Evolutionary conservation across 92 coral and sea anemone genomes (phyloP).

Genomic region (Muricea muricata): DNA sequence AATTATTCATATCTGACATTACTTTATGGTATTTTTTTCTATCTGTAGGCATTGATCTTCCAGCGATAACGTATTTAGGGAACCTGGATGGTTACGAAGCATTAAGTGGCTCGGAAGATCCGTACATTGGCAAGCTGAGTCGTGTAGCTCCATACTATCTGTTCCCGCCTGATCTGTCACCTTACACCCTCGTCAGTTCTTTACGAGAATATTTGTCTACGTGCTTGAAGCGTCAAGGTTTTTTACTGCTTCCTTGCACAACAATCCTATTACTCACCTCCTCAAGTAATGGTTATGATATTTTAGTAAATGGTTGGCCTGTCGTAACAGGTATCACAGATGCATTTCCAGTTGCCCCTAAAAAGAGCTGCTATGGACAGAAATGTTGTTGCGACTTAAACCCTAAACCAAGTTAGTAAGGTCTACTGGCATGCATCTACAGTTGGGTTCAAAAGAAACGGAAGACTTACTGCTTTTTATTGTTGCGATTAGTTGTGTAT

Average conservation of each 20-base stretch:
- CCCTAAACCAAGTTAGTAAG: background rate
- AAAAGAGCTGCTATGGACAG: background rate
- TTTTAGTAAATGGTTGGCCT: slow-evolving; percentile 7
- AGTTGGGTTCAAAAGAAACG: too few species aligned
- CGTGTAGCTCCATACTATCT: slow-evolving; percentile 21
- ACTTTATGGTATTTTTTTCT: background rate
- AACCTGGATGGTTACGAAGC: slow-evolving; percentile 42
- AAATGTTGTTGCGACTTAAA: slow-evolving; percentile 35
- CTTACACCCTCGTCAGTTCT: slow-evolving; percentile 8
- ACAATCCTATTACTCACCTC: background rate
- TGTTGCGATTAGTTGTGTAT: too few species aligned
- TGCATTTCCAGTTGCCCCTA: slow-evolving; percentile 20
- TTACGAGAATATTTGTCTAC: slow-evolving; percentile 28
- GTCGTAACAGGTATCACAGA: slow-evolving; percentile 8
- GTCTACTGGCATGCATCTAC: background rate
- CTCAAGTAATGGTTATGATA: slow-evolving; percentile 19
- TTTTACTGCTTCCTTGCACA: background rate
- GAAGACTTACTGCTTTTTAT: too few species aligned
- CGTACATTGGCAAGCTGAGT: slow-evolving; percentile 46
- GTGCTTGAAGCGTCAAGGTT: slow-evolving; percentile 4
- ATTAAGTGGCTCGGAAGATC: slow-evolving; percentile 27
- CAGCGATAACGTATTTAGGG: slow-evolving; percentile 33
- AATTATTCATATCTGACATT: background rate
- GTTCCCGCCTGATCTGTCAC: slow-evolving; percentile 22
- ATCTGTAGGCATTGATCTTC: slow-evolving; percentile 19